Evolutionary conservation across 92 coral and sea anemone species (phyloP).

Genomic region (Micromussa lordhowensis): DNA sequence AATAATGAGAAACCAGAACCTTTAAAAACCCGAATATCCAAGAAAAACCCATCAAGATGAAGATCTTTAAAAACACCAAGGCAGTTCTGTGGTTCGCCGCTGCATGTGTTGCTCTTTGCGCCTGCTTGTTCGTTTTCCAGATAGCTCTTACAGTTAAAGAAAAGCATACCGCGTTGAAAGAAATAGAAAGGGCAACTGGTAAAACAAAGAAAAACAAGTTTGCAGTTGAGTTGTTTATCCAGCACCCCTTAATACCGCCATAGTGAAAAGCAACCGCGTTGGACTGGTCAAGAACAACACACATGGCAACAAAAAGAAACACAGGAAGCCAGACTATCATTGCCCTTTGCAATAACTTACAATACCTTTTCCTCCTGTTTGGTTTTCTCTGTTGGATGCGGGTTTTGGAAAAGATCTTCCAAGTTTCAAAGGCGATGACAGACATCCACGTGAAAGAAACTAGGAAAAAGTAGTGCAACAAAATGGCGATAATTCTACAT

Average conservation of each 20-base stretch:
- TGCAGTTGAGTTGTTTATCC: constrained; percentile 47
- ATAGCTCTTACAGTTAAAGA: constrained; percentile 53
- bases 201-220: constrained; percentile 51
- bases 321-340: constrained; percentile 67
- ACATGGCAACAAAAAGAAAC: constrained; percentile 46
- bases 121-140: constrained; percentile 23
- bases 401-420: constrained; percentile 61
- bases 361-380: neutral
- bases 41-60: constrained; percentile 66
- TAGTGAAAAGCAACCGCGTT: constrained; percentile 41
- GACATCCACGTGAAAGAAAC: constrained; percentile 81
- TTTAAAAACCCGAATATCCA: constrained; percentile 66
- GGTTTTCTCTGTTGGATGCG: constrained; percentile 30
- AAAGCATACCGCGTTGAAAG: constrained; percentile 52
- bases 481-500: constrained; percentile 63
- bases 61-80: constrained; percentile 48
- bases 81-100: constrained; percentile 9
- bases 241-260: constrained; percentile 36
- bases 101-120: constrained; percentile 1
- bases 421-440: constrained; percentile 76
- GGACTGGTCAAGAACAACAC: constrained; percentile 60
- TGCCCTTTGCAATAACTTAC: constrained; percentile 31
- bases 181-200: constrained; percentile 35
- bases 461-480: constrained; percentile 64
- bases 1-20: constrained; percentile 23